A percentile compares a stretch with the other conserved stretches of the same genome.
These are phyloP conservation scores for Magallana ariakensis DNA, from an alignment of 1,140 invertebrate species.

Conservation along the genomic window DNA sequence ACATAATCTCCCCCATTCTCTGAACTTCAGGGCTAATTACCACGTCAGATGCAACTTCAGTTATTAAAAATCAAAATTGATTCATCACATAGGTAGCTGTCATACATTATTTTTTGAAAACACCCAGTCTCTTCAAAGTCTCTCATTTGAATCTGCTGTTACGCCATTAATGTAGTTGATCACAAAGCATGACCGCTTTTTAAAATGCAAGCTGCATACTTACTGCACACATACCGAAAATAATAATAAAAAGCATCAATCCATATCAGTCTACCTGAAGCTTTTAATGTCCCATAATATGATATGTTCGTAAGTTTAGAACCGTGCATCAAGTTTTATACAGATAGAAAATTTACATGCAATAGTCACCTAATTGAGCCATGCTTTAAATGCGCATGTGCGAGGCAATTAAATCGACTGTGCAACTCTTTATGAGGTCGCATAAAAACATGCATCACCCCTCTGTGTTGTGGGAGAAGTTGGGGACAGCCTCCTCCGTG, in stretches of 20 bases:
- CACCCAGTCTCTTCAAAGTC: neutral
- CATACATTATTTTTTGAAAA: neutral
- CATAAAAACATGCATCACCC: slow-evolving; percentile 35
- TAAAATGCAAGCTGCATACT: slow-evolving; percentile 15
- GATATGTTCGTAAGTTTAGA: slow-evolving; percentile 13
- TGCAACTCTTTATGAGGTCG: slow-evolving; percentile 30
- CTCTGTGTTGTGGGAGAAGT: slow-evolving; percentile 24
- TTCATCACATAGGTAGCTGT: neutral
- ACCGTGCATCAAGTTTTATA: neutral
- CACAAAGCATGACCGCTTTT: slow-evolving; percentile 34
- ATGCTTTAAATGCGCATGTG: slow-evolving; percentile 29
- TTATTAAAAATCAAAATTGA: slow-evolving; percentile 35
- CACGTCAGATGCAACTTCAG: slow-evolving; percentile 20
- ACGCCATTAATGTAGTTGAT: slow-evolving; percentile 24
- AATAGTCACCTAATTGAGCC: slow-evolving; percentile 19
- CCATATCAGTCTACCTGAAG: slow-evolving; percentile 17
- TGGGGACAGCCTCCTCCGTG: slow-evolving; percentile 19
- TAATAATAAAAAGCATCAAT: slow-evolving; percentile 15
- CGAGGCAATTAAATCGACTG: slow-evolving; percentile 29
- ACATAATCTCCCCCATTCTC: neutral
- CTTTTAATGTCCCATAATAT: slow-evolving; percentile 27
- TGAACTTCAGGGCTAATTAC: slow-evolving; percentile 1
- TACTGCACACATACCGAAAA: slow-evolving; percentile 21
- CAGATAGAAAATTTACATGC: slow-evolving; percentile 28
- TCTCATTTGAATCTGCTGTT: slow-evolving; percentile 10